Conservation (phyloP, 1,140 invertebrate species). For the Parasteatoda tepidariorum region DNA sequence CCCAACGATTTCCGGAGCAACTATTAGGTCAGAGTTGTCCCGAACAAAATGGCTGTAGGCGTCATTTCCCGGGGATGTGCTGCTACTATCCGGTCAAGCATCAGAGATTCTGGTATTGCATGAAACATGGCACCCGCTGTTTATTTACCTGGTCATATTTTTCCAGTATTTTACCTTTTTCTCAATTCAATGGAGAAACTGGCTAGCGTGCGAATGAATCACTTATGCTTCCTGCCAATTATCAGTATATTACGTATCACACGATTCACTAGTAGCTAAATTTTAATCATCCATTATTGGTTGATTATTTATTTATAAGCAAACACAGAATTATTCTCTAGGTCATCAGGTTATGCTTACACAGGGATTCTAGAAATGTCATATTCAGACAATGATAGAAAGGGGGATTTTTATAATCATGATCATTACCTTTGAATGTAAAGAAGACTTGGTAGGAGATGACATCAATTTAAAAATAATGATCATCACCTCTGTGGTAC, state of each 20-base stretch:
- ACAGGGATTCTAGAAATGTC: too few species aligned
- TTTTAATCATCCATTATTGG: not conserved
- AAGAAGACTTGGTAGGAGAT: too few species aligned
- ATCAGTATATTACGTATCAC: not conserved
- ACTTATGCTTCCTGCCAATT: not conserved
- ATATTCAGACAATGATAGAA: too few species aligned
- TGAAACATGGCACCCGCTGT: not conserved
- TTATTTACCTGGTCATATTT: not conserved
- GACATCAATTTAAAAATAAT: too few species aligned
- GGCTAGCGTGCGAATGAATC: not conserved
- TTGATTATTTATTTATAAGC: not conserved
- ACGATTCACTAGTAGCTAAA: not conserved
- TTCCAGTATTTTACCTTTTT: too few species aligned
- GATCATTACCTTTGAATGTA: too few species aligned
- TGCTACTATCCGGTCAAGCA: conserved; percentile 36
- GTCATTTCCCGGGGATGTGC: conserved; percentile 54
- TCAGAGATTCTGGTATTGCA: not conserved
- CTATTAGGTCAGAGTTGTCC: conserved; percentile 54
- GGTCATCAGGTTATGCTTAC: too few species aligned
- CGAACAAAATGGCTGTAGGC: conserved; percentile 44
- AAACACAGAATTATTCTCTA: not conserved
- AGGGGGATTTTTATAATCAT: too few species aligned
- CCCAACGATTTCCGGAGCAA: conserved; percentile 53
- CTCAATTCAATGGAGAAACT: not conserved
- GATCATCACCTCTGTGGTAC: too few species aligned